These are phyloP conservation scores for Otocyon megalotis DNA, from an alignment of 2,113 vertebrate species.

Conservation along the genomic window DNA sequence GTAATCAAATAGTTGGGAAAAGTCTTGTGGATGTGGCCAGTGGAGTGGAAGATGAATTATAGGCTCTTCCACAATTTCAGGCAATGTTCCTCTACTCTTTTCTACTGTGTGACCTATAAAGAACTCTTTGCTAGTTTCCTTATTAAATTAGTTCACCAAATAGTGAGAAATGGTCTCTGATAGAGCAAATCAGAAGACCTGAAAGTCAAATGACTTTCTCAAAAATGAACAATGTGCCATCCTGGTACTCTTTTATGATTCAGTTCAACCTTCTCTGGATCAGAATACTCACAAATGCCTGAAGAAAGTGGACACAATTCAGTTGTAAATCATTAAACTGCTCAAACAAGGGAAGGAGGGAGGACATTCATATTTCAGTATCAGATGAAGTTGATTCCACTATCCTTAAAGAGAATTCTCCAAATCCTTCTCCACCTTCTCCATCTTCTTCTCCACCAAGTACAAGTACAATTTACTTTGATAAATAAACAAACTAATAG, in stretches of 20 bases:
- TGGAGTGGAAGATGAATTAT: conserved; percentile 88
- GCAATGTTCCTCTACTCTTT: conserved; percentile 70
- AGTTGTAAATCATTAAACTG: conserved; percentile 86
- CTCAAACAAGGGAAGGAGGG: conserved; percentile 81
- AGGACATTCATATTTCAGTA: conserved; percentile 76
- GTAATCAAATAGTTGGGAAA: conserved; percentile 84
- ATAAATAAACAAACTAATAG: conserved; percentile 89
- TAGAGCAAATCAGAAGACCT: conserved; percentile 93
- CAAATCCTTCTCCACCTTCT: conserved; percentile 77
- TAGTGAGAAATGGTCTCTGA: conserved; percentile 92
- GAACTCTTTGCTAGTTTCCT: conserved; percentile 91
- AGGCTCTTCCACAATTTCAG: conserved; percentile 82
- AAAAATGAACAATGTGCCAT: conserved; percentile 88
- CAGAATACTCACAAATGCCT: conserved; percentile 84
- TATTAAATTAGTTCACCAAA: conserved; percentile 93
- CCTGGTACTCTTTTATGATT: conserved; percentile 80
- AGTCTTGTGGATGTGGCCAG: conserved; percentile 89
- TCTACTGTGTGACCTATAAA: conserved; percentile 81
- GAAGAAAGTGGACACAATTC: conserved; percentile 92
- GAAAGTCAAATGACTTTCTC: conserved; percentile 93
- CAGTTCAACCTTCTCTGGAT: conserved; percentile 79
- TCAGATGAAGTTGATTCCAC: conserved; percentile 82
- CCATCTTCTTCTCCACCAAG: conserved; percentile 71
- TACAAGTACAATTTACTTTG: conserved; percentile 89
- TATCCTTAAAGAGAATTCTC: conserved; percentile 82